Base-by-base conservation (phyloP, 2,113 vertebrate genomes). In the Poecile atricapillus region DNA sequence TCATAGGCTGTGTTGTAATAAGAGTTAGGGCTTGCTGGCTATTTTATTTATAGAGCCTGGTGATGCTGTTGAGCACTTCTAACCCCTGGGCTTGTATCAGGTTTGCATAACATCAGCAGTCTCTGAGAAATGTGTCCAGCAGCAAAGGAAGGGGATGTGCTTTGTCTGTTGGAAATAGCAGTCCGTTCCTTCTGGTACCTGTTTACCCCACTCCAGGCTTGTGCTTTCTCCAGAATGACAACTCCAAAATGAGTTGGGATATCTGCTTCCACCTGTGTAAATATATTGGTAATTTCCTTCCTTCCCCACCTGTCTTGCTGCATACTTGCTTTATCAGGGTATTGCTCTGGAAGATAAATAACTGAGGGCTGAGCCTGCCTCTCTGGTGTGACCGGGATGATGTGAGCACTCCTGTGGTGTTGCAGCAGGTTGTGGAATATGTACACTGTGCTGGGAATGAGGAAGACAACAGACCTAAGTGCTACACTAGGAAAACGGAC, bases 391-490 rank as follows among this genome's bases (percentile, higher is more conserved):
- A 19, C 37, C 0, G 1, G 50, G 27, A 12, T 4, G 9, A 7
- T 27, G 35, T 16, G 55, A 79, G 44, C 0, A 0, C 7, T 62
- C 14, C 24, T 30, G 30, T 1, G 3, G 27, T 50, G 50, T 25
- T 74, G 41, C 0, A 0, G 16, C 56, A 30, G 41, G 18, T 1
- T 37, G 22, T 43, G 94, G 30, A 77, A 58, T 59, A 27, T 23
- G 49, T 33, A 3, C 2, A 0, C 15, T n/a, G 13, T 67, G 47
- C 53, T 0, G 2, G 59, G 44, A 83, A 18, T 46, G 46, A 75
- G 49, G 73, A 68, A 44, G n/a, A 33, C 28, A 64, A 10, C 53
- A 65, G 27, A 81, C 19, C 12, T 46, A 27, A 92, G 58, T 89
- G 69, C 53, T 65, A 6, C 10, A 2, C 41, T 46, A 50, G 30